phyloP scores from a whole-genome alignment of 1,140 invertebrate species.

The Daktulosphaira vitifoliae region DNA sequence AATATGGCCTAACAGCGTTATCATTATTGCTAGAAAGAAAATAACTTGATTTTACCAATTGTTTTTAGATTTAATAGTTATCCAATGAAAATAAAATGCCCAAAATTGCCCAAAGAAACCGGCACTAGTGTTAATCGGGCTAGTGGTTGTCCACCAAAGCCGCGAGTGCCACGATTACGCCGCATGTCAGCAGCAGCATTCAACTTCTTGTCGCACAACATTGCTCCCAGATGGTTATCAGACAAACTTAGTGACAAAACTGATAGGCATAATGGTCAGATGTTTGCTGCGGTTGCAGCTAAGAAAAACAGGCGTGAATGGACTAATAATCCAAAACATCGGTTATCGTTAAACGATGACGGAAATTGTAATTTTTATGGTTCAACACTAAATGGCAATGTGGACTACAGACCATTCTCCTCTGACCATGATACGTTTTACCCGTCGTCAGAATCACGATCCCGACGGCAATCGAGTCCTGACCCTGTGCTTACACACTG shows the following conservation, averaged over 20 bases:
- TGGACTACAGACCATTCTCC: too few species aligned
- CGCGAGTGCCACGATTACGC: conserved; percentile 33
- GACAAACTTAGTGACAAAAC: conserved; percentile 60
- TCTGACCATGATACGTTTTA: too few species aligned
- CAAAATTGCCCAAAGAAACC: too few species aligned
- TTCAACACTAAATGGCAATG: not conserved
- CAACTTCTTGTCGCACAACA: conserved; percentile 42
- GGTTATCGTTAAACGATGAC: conserved; percentile 20
- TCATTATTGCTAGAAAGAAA: too few species aligned
- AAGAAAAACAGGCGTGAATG: not conserved
- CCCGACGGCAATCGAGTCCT: conserved; percentile 16
- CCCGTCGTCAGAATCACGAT: not conserved
- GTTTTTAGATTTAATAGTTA: too few species aligned
- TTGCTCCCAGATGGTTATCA: conserved; percentile 44
- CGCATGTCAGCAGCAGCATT: conserved; percentile 39
- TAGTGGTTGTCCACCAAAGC: conserved; percentile 41
- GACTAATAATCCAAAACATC: conserved; percentile 16
- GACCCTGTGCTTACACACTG: conserved; percentile 12
- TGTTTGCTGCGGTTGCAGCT: not conserved
- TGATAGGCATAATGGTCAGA: conserved; percentile 50
- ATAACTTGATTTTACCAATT: too few species aligned
- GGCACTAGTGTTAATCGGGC: not conserved
- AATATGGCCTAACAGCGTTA: too few species aligned
- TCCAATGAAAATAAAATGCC: too few species aligned
- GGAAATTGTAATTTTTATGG: conserved; percentile 4